Base-by-base conservation (phyloP, 2,888 invertebrate species). In the Pheosia tremula region DNA sequence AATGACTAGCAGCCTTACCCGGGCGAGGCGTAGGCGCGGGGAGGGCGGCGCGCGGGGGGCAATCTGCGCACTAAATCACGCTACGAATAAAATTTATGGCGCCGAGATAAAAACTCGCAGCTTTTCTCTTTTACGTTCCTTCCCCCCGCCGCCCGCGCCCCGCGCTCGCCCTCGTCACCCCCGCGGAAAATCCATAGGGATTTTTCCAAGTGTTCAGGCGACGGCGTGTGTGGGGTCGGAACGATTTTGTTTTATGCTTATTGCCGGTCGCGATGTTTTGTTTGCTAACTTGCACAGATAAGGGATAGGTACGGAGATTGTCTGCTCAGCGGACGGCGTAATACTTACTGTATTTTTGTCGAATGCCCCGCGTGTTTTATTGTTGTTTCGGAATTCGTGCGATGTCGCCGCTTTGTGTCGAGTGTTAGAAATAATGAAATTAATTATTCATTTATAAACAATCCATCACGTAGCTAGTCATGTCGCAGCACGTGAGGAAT, bases 71-170 rank as follows among this genome's bases (percentile, higher is more conserved):
- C 94, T 94, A 94, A 94, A 94, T 94, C 94, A 94, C 94, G 94
- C 92, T 94, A 91, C 94, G 94, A 94, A 94, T 94, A 94, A 94
- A 94, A 94, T 94, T 94, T 94, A 94, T 94, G 94, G 94, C 91
- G 92, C 92, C 93, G 93, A 94, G 94, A 94, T 94, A 94, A 94
- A 94, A 94, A 94, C 94, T 94, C 94, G 94, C 93, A 94, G 94
- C 94, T 94, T 94, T 94, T 94, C 94, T 94, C 94, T 94, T 94
- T 94, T 94, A 93, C 93, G 93, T 93, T 92, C 91, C 90, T 92
- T 91, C 88, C 87, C 89, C 86, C 83, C 80, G 68, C 72, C 72
- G 58, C 77, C 75, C 72, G 71, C 78, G 63, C 73, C 70, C 78
- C 71, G 69, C 71, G 73, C 61, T 68, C 73, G 66, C 75, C 78